Base-by-base conservation (phyloP, 1,140 invertebrate species). In the Drosophila kepulauana region DNA sequence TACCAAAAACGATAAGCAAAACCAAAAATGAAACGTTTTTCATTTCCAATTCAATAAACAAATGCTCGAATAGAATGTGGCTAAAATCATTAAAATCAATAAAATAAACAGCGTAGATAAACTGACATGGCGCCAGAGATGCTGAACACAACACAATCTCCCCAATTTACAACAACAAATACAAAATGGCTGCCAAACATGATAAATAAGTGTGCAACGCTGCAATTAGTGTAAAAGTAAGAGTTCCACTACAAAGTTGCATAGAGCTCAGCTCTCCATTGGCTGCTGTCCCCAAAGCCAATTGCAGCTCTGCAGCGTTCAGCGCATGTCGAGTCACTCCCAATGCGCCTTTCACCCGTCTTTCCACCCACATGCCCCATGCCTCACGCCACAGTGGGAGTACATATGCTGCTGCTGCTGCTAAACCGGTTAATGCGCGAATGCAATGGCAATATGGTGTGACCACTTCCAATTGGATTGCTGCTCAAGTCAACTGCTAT, bases 81-180 rank as follows among this genome's bases (percentile, higher is more conserved):
- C 82, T 89, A 89, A 80, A 78, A 87, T 88, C 80, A 80, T 87
- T 82, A 87, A 88, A 87, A 89, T 87, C 84, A 87, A 87, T 87
- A 88, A 87, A 87, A 87, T 87, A 87, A 87, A 87, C 80, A 87
- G 76, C 80, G 61, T 16, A 13, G 38, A 58, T 41, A 8, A 65
- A 57, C 84, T 80, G 82, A 88, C 82, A 57, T 70, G 72, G 67
- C 68, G 68, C 58, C 73, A 75, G 13, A 84, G 74, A 69, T 69
- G 65, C 65, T 66, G 48, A 68, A 58, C 61, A 79, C 64, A 66
- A 59, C 28, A 51, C 52, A 65, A 61, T 41, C 35, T 33, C 33
- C 5, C 33, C 63, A 73, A 56, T 62, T 66, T 15, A 35, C 13
- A 38, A 38, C 16, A 52, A 25, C 16, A 28, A 13, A 35, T 62